Evolutionary conservation across 2,113 vertebrate genomes (phyloP).

Genomic region (Microtus richardsoni): DNA sequence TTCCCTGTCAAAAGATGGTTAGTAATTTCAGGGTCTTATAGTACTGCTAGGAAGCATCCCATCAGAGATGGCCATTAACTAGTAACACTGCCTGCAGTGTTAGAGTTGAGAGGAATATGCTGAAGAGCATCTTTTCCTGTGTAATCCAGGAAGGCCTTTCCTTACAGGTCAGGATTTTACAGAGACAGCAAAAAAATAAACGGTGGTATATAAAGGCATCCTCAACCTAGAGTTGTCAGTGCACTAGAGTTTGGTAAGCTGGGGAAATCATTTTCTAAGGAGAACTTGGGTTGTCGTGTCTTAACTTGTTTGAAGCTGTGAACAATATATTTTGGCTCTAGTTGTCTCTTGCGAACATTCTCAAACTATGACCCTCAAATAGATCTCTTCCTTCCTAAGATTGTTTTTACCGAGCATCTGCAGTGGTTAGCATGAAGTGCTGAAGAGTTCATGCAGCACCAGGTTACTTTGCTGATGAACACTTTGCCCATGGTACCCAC

Average conservation of each 20-base stretch:
- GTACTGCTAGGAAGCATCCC: neutral
- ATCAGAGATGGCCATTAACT: neutral
- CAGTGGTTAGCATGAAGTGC: conserved; percentile 48
- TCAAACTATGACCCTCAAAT: conserved; percentile 57
- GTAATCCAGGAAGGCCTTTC: conserved; percentile 18
- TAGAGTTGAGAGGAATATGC: conserved; percentile 1
- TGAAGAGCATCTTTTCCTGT: conserved; percentile 39
- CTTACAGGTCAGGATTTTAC: conserved; percentile 39
- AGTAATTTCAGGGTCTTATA: neutral
- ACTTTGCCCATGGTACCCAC: conserved; percentile 47
- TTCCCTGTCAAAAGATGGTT: conserved; percentile 2
- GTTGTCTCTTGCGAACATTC: conserved; percentile 57
- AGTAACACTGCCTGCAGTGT: neutral
- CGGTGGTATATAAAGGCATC: neutral
- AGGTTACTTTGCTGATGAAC: conserved; percentile 59
- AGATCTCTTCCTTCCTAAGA: conserved; percentile 10
- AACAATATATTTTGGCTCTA: conserved; percentile 35
- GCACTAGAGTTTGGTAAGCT: conserved; percentile 15
- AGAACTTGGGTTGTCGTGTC: conserved; percentile 47
- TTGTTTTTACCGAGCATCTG: conserved; percentile 30
- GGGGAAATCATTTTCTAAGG: conserved; percentile 52
- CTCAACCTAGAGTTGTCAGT: conserved; percentile 29
- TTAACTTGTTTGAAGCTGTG: conserved; percentile 63
- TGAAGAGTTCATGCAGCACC: conserved; percentile 51
- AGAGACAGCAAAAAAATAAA: conserved; percentile 38